These are phyloP conservation scores for Muscidifurax raptorellus DNA, from an alignment of 1,140 invertebrate genomes.

Conservation along the genomic window DNA sequence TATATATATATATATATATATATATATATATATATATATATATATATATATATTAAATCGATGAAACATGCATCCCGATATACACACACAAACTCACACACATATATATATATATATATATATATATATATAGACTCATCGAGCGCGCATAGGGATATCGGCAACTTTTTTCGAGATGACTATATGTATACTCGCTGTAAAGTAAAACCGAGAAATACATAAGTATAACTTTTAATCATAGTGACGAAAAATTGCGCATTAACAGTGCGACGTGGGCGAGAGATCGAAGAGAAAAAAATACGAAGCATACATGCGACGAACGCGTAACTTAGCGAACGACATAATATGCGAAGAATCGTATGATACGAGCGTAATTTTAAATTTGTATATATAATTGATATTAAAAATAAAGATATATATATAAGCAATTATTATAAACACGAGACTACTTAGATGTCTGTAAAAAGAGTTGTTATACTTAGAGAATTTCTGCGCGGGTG, in stretches of 20 bases:
- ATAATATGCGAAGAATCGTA: conserved; percentile 34
- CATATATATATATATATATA: neutral
- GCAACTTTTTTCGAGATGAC: neutral
- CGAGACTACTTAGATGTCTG: conserved; percentile 26
- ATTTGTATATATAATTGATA: conserved; percentile 72
- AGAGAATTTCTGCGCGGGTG: neutral
- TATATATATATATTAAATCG: conserved; percentile 5
- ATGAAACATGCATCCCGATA: neutral
- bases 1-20: too few relatives aligned
- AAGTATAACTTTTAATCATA: neutral
- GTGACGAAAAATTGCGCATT: neutral
- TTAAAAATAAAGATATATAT: conserved; percentile 68
- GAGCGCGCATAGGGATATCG: neutral
- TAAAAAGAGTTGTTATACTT: conserved; percentile 13
- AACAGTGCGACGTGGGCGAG: neutral
- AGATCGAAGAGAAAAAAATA: conserved; percentile 5
- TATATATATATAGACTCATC: neutral
- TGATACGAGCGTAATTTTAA: conserved; percentile 64
- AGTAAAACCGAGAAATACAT: neutral
- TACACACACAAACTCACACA: too few relatives aligned
- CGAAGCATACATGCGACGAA: conserved; percentile 11
- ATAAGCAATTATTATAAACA: conserved; percentile 60
- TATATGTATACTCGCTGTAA: neutral
- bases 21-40: too few relatives aligned
- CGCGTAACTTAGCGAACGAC: conserved; percentile 9